Percentiles rank a stretch among this genome's conserved stretches.
Conservation (phyloP, 2,797 vertebrate species). For the Molossus alvarezi region DNA sequence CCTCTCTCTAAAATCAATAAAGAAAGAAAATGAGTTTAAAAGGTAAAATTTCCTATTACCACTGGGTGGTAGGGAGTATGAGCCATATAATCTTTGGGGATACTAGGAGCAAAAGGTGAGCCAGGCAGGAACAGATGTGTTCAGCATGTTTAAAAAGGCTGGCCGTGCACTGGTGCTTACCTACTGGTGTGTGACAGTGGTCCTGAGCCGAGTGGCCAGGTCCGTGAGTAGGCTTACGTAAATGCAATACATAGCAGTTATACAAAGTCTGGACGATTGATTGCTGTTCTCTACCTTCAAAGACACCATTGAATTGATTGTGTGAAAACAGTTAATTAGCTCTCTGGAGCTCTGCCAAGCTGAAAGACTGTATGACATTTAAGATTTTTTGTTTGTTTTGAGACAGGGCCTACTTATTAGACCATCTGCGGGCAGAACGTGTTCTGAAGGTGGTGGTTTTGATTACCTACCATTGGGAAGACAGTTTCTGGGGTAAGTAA, state of each 20-base stretch:
- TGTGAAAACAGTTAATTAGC: constrained; percentile 47
- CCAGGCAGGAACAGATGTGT: not conserved
- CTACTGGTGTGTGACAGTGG: not conserved
- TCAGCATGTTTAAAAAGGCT: not conserved
- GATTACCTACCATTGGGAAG: not conserved
- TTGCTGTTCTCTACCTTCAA: not conserved
- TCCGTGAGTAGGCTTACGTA: not conserved
- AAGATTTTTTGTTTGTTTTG: not conserved
- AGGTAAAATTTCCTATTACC: not conserved
- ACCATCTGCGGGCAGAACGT: not conserved
- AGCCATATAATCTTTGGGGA: not conserved
- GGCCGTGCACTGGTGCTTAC: not conserved
- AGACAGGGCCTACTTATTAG: not conserved
- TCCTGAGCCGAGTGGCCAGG: not conserved
- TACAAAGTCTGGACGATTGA: not conserved
- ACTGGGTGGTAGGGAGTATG: not conserved
- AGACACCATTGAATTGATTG: not conserved
- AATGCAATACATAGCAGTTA: not conserved
- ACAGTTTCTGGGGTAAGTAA: not conserved
- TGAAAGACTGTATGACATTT: not conserved
- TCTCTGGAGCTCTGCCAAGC: constrained; percentile 40
- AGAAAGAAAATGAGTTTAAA: not conserved
- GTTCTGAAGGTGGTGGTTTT: not conserved
- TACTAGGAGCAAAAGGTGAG: not conserved
- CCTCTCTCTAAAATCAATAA: too few species aligned